Base-by-base conservation (phyloP, 2,888 invertebrate genomes). In the Nephrotoma guestfalica region DNA sequence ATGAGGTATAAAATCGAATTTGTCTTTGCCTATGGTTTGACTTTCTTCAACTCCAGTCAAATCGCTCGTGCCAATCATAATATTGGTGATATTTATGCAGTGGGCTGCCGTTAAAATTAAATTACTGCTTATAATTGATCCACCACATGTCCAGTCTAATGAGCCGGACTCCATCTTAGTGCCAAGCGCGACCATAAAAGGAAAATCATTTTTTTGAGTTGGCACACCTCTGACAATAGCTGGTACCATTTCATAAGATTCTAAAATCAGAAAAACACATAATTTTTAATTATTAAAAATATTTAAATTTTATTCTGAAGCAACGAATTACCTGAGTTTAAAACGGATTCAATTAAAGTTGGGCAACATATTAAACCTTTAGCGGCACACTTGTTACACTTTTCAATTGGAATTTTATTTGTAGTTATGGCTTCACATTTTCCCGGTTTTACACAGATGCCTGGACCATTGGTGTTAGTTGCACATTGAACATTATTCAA, bases 51-150 rank as follows among this genome's bases (percentile, higher is more conserved):
- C 30, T 2, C 30, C 71, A 30, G 9, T 9, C 30, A 71, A 71
- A 30, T 30, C 30, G 30, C 30, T 71, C 6, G 71, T 71, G 2
- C 71, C 71, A 71, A 71, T 9, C 30, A 30, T 3, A 9, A 71
- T 71, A 30, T 71, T 6, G 0, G 71, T 71, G 2, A 71, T 9
- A 41, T 88, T 86, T 0, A 90, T 89, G 87, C 91, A 91, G 88
- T 91, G 91, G 2, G 91, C 91, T 40, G 91, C 90, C 5, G 91
- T 91, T 9, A 91, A 45, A 0, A 91, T 89, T 86, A 89, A 91
- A 40, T 88, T 89, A 40, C 90, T 89, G 86, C 91, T 90, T 86
- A 91, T 90, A 85, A 91, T 88, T 87, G 90, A 90, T 9, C 87
- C 87, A 41, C 87, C 87, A 83, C 87, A 87, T 15, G 41, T 18